Conservation (phyloP, 2,113 vertebrate genomes). For the Dunckerocampus dactyliophorus region DNA sequence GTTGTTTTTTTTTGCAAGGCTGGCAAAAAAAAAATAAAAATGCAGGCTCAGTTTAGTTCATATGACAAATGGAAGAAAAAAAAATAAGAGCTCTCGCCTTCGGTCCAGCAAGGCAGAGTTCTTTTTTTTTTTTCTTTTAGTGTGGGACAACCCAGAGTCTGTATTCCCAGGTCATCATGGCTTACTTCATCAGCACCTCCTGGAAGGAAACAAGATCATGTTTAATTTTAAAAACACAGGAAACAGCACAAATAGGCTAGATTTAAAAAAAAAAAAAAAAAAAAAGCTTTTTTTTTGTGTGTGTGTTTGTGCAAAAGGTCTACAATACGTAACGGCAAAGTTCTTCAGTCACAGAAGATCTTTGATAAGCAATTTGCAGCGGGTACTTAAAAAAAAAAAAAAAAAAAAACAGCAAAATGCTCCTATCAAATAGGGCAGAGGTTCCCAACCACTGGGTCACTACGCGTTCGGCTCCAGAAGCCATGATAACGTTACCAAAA, state of each 20-base stretch:
- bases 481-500: too few relatives aligned
- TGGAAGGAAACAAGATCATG: constrained; percentile 36
- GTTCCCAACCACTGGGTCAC: too few relatives aligned
- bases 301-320: too few relatives aligned
- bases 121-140: not conserved
- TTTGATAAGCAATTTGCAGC: too few relatives aligned
- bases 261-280: not conserved
- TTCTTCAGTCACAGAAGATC: too few relatives aligned
- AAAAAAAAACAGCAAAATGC: too few relatives aligned
- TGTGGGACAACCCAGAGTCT: not conserved
- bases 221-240: not conserved
- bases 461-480: too few relatives aligned
- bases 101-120: constrained; percentile 60
- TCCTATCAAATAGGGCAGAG: too few relatives aligned
- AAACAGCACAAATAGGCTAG: not conserved
- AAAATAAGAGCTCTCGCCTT: constrained; percentile 50
- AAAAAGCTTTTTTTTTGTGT: too few relatives aligned
- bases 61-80: constrained; percentile 57
- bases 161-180: constrained; percentile 27
- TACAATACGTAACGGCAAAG: too few relatives aligned
- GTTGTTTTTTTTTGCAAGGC: constrained; percentile 55
- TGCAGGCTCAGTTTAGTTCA: constrained; percentile 64
- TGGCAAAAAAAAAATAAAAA: constrained; percentile 50
- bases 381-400: too few relatives aligned
- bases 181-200: constrained; percentile 66